Conservation (phyloP, 92 coral and sea anemone species). For the Bergia puertoricense region DNA sequence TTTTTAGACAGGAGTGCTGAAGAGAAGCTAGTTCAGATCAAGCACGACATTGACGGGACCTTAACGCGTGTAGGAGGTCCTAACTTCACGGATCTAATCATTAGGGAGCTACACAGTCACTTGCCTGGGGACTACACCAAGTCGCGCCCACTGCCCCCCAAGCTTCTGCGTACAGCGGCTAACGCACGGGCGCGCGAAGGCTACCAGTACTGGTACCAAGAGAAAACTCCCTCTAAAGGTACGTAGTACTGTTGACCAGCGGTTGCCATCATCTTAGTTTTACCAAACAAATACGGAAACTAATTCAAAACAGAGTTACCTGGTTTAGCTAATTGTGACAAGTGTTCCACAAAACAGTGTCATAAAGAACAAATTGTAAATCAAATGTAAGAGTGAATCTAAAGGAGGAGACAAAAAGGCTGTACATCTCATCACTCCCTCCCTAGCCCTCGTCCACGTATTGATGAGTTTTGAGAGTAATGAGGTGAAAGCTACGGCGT, state of each 20-base stretch:
- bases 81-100: slow-evolving; percentile 79
- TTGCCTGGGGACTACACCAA: slow-evolving; percentile 90
- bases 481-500: too few relatives aligned
- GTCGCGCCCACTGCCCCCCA: slow-evolving; percentile 82
- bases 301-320: too few relatives aligned
- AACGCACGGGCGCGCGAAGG: slow-evolving; percentile 99
- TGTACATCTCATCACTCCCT: too few relatives aligned
- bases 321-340: too few relatives aligned
- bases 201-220: slow-evolving; percentile 90
- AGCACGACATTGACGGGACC: slow-evolving; percentile 89
- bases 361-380: too few relatives aligned
- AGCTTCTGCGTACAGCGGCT: slow-evolving; percentile 88
- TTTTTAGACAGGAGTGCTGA: slow-evolving; percentile 50
- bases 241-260: neutral
- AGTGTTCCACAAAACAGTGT: too few relatives aligned
- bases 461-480: too few relatives aligned
- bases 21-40: slow-evolving; percentile 68
- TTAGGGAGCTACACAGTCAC: slow-evolving; percentile 78
- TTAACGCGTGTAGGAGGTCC: slow-evolving; percentile 82
- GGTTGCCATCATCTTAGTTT: neutral
- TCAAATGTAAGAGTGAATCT: too few relatives aligned
- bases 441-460: too few relatives aligned
- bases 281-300: too few relatives aligned
- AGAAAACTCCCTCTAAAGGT: slow-evolving; percentile 87
- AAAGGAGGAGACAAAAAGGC: too few relatives aligned